Conservation (phyloP, 2,888 invertebrate genomes). For the Phrixothrix hirtus region DNA sequence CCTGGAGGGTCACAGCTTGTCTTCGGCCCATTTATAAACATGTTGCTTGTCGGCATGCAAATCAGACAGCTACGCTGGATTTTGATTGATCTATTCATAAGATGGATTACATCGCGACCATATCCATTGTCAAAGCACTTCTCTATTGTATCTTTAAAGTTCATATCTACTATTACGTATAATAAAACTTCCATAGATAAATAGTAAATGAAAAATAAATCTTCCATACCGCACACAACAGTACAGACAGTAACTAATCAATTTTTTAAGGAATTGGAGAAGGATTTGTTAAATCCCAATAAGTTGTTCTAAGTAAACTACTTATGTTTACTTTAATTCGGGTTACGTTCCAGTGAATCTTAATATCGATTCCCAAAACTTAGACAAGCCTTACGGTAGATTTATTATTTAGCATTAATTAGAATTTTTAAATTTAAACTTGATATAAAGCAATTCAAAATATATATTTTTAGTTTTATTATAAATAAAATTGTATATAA, state of each 20-base stretch:
- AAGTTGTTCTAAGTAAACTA: too few relatives aligned
- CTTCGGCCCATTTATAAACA: constrained; percentile 57
- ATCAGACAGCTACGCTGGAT: constrained; percentile 56
- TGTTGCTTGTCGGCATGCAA: constrained; percentile 58
- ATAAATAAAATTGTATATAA: not conserved
- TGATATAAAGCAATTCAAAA: not conserved
- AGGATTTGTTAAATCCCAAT: too few relatives aligned
- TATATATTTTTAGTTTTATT: not conserved
- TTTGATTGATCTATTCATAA: constrained; percentile 58
- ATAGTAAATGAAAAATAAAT: constrained; percentile 8
- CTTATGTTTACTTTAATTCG: too few relatives aligned
- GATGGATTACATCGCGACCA: constrained; percentile 55
- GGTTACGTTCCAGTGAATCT: too few relatives aligned
- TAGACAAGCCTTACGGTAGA: too few relatives aligned
- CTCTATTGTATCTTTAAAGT: constrained; percentile 43
- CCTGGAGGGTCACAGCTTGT: constrained; percentile 45
- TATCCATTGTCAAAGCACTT: constrained; percentile 49
- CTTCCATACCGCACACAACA: constrained; percentile 9
- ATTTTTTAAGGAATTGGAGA: too few relatives aligned
- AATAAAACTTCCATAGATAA: constrained; percentile 23
- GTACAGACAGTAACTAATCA: not conserved
- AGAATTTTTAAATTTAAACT: not conserved
- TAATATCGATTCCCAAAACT: too few relatives aligned
- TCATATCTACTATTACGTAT: constrained; percentile 31
- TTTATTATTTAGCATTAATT: not conserved